Conservation (phyloP, 2,113 vertebrate species). For the Turdus rufiventris region DNA sequence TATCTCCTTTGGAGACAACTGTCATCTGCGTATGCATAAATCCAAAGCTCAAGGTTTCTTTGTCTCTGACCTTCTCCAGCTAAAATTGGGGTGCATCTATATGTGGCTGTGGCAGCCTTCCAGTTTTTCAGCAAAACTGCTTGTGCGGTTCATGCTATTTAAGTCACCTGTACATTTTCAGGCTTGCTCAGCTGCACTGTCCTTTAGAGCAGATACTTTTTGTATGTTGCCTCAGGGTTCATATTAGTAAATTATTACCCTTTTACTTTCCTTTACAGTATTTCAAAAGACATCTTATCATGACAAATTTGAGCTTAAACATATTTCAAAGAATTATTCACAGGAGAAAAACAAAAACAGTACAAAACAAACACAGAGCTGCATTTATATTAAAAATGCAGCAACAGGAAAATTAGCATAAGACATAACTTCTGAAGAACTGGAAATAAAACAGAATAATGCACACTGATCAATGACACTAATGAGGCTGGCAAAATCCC, state of each 20-base stretch:
- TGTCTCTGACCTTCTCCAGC: neutral
- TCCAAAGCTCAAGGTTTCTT: neutral
- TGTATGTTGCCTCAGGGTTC: neutral
- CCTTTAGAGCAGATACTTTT: neutral
- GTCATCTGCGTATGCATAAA: neutral
- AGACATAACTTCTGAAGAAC: neutral
- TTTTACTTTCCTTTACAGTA: neutral
- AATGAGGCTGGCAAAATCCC: neutral
- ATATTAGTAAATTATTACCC: neutral
- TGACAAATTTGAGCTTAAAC: neutral
- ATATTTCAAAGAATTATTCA: neutral
- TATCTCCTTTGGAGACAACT: neutral
- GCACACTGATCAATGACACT: neutral
- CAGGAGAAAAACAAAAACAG: neutral
- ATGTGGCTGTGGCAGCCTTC: neutral
- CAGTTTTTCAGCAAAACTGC: neutral
- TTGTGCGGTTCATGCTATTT: neutral
- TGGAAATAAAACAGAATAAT: neutral
- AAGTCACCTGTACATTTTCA: neutral
- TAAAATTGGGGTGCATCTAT: neutral
- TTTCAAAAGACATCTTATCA: neutral
- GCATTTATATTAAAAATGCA: neutral
- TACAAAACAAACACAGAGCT: neutral
- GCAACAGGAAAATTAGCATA: neutral
- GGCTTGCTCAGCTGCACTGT: neutral